Evolutionary conservation across 1,140 invertebrate genomes (phyloP).

Genomic region (Apolygus lucorum): DNA sequence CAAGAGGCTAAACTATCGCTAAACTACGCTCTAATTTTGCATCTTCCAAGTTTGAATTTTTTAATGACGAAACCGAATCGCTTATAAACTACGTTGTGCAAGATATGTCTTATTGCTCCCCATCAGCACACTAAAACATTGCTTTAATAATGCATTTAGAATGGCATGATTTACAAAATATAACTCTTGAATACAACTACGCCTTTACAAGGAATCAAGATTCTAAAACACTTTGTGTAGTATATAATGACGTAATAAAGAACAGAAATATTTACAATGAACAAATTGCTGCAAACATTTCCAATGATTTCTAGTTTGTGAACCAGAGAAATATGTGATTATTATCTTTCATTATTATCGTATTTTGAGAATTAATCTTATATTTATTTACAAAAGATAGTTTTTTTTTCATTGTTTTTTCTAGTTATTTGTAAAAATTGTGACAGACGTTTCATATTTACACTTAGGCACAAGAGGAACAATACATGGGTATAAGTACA

Average conservation of each 20-base stretch:
- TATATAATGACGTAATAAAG: too few relatives aligned
- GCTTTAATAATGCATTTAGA: conserved; percentile 2
- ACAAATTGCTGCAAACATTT: too few relatives aligned
- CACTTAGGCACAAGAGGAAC: conserved; percentile 1
- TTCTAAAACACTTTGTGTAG: too few relatives aligned
- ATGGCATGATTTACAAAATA: background rate
- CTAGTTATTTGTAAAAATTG: background rate
- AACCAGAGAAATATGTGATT: too few relatives aligned
- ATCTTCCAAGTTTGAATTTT: background rate
- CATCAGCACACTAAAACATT: conserved; percentile 15
- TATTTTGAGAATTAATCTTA: background rate
- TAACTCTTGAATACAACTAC: background rate
- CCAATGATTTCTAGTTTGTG: too few relatives aligned
- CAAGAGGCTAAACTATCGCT: background rate
- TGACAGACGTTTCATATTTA: too few relatives aligned
- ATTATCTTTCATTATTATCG: conserved; percentile 18
- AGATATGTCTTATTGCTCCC: conserved; percentile 26
- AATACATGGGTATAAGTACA: background rate
- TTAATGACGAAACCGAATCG: conserved; percentile 8
- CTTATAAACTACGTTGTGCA: conserved; percentile 23
- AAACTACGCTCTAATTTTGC: background rate
- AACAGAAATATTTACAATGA: too few relatives aligned
- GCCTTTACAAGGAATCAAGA: too few relatives aligned
- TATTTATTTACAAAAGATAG: conserved; percentile 24
- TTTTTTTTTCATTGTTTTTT: conserved; percentile 8